phyloP scores from a whole-genome alignment of 1,140 invertebrate genomes.

The Lepidurus arcticus region DNA sequence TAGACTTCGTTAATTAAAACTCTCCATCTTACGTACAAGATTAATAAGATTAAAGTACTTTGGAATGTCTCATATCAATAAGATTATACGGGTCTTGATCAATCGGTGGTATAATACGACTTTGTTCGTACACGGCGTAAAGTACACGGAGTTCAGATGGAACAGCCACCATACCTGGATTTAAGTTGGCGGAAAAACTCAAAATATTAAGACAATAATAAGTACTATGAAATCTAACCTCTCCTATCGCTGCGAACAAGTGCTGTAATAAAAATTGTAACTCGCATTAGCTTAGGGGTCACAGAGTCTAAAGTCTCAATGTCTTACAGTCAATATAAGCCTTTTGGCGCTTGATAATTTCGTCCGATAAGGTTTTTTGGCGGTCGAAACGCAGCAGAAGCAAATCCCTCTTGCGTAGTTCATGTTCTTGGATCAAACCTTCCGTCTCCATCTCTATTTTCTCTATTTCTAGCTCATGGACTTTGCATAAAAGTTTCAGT shows the following conservation, averaged over 20 bases:
- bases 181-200: slow-evolving; percentile 36
- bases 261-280: not conserved
- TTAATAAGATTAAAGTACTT: not conserved
- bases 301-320: slow-evolving; percentile 23
- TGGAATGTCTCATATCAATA: not conserved
- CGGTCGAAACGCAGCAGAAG: slow-evolving; percentile 74
- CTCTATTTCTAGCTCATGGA: slow-evolving; percentile 86
- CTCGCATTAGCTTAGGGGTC: slow-evolving; percentile 25
- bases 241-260: not conserved
- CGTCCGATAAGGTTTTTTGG: slow-evolving; percentile 77
- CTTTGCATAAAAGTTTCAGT: slow-evolving; percentile 70
- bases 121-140: slow-evolving; percentile 74
- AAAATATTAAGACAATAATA: not conserved
- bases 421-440: slow-evolving; percentile 72
- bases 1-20: not conserved
- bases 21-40: not conserved
- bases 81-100: not conserved
- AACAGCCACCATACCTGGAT: slow-evolving; percentile 60
- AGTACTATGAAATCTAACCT: not conserved
- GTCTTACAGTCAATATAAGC: slow-evolving; percentile 72
- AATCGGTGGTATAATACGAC: slow-evolving; percentile 4
- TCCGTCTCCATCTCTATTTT: slow-evolving; percentile 85
- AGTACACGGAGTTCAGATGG: slow-evolving; percentile 74
- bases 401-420: slow-evolving; percentile 73
- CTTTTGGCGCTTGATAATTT: slow-evolving; percentile 82